phyloP scores from a whole-genome alignment of 2,797 vertebrate species.

The Rhinichthys osculus region DNA sequence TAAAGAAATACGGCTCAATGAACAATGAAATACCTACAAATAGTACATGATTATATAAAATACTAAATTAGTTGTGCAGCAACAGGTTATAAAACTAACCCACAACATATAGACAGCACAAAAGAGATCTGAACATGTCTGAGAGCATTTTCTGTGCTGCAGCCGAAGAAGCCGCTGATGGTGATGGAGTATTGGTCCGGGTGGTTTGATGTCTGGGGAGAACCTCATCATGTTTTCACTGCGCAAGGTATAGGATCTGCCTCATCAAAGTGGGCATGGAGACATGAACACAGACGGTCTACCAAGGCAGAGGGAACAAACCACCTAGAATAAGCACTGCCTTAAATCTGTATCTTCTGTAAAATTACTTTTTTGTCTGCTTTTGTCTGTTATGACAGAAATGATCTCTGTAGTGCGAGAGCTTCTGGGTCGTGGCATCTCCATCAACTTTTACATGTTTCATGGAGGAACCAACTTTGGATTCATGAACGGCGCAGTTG shows the following conservation, averaged over 20 bases:
- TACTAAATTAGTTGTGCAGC: background rate
- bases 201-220: conserved; percentile 95
- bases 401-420: conserved; percentile 82
- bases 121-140: background rate
- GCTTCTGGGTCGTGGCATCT: conserved; percentile 83
- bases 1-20: background rate
- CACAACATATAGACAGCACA: too few relatives aligned
- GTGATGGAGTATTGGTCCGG: conserved; percentile 97
- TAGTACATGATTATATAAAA: background rate
- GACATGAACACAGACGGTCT: background rate
- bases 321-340: background rate
- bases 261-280: background rate
- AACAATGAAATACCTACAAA: background rate
- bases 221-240: conserved; percentile 87
- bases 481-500: conserved; percentile 89
- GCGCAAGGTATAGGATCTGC: conserved; percentile 80
- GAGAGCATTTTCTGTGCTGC: background rate
- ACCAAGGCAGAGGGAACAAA: background rate
- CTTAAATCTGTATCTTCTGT: background rate
- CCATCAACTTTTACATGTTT: conserved; percentile 96
- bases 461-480: conserved; percentile 95
- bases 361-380: too few relatives aligned
- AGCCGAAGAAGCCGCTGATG: conserved; percentile 89
- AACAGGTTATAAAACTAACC: background rate
- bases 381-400: conserved; percentile 62